Conservation (phyloP, 2,797 vertebrate species). For the Neosilurus mollespiculum region DNA sequence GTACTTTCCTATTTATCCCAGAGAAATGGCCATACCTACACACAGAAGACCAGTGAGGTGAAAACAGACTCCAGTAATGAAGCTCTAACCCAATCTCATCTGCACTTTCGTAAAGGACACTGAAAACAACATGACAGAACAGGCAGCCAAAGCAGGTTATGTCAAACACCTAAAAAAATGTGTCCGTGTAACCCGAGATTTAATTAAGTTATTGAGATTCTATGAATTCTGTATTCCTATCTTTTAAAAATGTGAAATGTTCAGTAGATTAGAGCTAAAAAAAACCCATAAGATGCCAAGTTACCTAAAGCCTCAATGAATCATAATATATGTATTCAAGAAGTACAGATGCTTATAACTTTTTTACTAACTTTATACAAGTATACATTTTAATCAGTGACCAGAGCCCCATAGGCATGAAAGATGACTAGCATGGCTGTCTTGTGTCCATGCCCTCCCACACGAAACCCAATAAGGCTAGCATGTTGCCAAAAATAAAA, state of each 20-base stretch:
- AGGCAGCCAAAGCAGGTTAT: background rate
- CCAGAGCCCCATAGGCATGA: too few species aligned
- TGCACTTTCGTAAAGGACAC: background rate
- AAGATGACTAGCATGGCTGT: too few species aligned
- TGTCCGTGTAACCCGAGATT: background rate
- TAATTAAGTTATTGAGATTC: background rate
- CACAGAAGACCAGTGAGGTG: background rate
- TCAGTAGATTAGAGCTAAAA: background rate
- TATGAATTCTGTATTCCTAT: background rate
- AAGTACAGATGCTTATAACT: background rate
- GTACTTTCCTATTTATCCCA: constrained; percentile 97
- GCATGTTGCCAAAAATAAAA: too few species aligned
- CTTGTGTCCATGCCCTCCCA: too few species aligned
- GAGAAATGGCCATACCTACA: constrained; percentile 98
- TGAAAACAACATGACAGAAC: background rate
- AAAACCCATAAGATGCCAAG: background rate
- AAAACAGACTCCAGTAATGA: background rate
- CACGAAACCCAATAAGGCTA: too few species aligned
- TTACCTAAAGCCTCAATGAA: background rate
- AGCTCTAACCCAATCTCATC: background rate
- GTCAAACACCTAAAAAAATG: background rate
- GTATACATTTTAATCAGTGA: too few species aligned
- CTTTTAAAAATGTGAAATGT: background rate
- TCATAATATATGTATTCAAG: background rate
- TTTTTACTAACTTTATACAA: too few species aligned